Evolutionary conservation across 2,888 invertebrate species (phyloP), one percentile per base, ranked within the genome.

Genomic region (Drosophila neonasuta): DNA sequence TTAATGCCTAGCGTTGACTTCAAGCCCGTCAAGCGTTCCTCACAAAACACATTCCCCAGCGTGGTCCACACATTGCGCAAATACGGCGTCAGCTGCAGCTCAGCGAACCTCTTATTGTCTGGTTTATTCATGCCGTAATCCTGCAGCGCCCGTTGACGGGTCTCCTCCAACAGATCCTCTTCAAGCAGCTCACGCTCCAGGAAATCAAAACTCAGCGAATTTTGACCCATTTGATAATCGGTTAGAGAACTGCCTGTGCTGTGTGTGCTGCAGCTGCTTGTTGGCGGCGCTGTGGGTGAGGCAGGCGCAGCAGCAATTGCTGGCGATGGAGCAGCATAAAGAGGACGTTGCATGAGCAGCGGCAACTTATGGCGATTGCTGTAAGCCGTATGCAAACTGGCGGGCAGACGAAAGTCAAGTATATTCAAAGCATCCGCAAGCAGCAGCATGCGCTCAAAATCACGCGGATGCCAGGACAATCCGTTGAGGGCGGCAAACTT

Each of bases 391-490:
- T 88, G 85, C 57, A 90, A 77, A 2, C 88, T 87, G 32, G 87
- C 86, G 3, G 91, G 91, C 52, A 91, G 73, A 15, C 87, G 84
- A 46, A 90, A 91, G 49, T 91, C 91, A 13, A 88, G 61, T 9
- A 91, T 83, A 30, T 80, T 84, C 50, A 90, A 77, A 3, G 83
- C 85, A 67, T 90, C 91, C 5, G 90, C 90, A 10, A 91, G 62
- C 0, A 90, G 74, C 7, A 91, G 60, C 3, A 89, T 87, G 5
- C 90, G 80, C 71, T 91, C 91, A 36, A 89, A 95, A 86, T 96
- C 94, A 4, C 92, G 92, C 1, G 96, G 95, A 91, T 98, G 98
- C 97, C 98, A 98, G 36, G 95, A 94, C 90, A 97, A 96, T 67
- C 96, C 95, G 9, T 95, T 93, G 11, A 97, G 71, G 0, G 79